These are phyloP conservation scores for Epinephelus lanceolatus DNA, from an alignment of 2,113 vertebrate genomes.

Conservation along the genomic window DNA sequence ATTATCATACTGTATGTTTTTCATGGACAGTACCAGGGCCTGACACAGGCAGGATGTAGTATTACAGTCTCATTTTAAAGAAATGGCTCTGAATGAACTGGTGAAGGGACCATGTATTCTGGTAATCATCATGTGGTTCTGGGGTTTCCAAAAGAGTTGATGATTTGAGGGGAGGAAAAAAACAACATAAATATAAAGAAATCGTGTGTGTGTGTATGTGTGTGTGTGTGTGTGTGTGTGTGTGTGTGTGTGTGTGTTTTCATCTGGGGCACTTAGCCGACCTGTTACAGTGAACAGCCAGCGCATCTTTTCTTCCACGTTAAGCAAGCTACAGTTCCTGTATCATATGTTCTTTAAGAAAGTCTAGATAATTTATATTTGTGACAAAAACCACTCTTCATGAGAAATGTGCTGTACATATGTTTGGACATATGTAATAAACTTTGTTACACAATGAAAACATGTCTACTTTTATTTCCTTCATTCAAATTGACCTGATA, in stretches of 20 bases:
- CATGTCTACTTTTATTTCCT: neutral
- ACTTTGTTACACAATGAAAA: slow-evolving; percentile 96
- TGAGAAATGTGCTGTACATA: slow-evolving; percentile 97
- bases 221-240: slow-evolving; percentile 1
- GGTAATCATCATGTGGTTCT: slow-evolving; percentile 36
- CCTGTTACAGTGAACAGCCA: slow-evolving; percentile 57
- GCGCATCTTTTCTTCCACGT: slow-evolving; percentile 56
- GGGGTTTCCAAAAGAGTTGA: slow-evolving; percentile 31
- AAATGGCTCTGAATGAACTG: slow-evolving; percentile 15
- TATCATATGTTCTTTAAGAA: slow-evolving; percentile 78
- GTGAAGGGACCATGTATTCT: slow-evolving; percentile 57
- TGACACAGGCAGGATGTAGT: slow-evolving; percentile 54
- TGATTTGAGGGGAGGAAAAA: slow-evolving; percentile 32
- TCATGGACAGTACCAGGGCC: slow-evolving; percentile 53
- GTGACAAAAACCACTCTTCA: slow-evolving; percentile 94
- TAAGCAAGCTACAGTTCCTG: slow-evolving; percentile 62
- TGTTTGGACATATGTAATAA: slow-evolving; percentile 99
- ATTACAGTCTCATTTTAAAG: slow-evolving; percentile 62
- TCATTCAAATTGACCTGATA: too few relatives aligned
- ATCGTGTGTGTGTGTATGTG: slow-evolving; percentile 3
- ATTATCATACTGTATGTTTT: slow-evolving; percentile 64
- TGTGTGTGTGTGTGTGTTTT: slow-evolving; percentile 11
- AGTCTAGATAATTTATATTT: slow-evolving; percentile 98
- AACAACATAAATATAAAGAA: slow-evolving; percentile 16
- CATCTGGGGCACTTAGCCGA: slow-evolving; percentile 40